phyloP scores from a whole-genome alignment of 2,113 vertebrate genomes.

The Ovibos moschatus region DNA sequence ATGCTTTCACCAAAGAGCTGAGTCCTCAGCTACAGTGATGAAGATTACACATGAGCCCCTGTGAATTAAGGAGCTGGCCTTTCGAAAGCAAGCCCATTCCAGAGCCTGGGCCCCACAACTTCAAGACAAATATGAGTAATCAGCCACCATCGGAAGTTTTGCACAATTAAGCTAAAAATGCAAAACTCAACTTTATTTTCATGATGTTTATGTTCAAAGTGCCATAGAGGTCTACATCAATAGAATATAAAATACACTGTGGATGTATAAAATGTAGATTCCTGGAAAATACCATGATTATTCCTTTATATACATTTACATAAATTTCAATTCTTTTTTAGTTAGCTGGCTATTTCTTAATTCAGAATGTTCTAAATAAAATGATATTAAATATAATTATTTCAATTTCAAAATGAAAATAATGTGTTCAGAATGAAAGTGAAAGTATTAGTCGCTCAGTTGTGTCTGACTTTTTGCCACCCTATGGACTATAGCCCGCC shows the following conservation, averaged over 20 bases:
- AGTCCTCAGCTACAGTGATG: neutral
- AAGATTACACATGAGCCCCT: neutral
- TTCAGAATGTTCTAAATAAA: constrained; percentile 34
- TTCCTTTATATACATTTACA: neutral
- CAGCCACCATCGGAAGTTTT: constrained; percentile 2
- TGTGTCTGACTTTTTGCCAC: neutral
- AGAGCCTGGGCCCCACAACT: neutral
- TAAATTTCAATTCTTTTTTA: neutral
- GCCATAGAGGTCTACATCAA: neutral
- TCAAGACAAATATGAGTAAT: neutral
- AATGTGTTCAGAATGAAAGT: neutral
- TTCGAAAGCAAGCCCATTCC: neutral
- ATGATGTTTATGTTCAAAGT: constrained; percentile 32
- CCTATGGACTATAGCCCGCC: neutral
- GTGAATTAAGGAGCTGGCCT: neutral
- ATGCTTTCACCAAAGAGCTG: neutral
- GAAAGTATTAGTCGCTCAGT: neutral
- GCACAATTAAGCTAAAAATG: neutral
- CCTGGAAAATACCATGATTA: neutral
- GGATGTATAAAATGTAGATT: neutral
- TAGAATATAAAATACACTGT: neutral
- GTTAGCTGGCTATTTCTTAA: constrained; percentile 25
- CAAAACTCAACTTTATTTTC: constrained; percentile 38
- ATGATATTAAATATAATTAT: constrained; percentile 29
- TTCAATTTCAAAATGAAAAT: constrained; percentile 27